These are phyloP conservation scores for Platyura marginata DNA, from an alignment of 1,140 invertebrate species.

Conservation along the genomic window DNA sequence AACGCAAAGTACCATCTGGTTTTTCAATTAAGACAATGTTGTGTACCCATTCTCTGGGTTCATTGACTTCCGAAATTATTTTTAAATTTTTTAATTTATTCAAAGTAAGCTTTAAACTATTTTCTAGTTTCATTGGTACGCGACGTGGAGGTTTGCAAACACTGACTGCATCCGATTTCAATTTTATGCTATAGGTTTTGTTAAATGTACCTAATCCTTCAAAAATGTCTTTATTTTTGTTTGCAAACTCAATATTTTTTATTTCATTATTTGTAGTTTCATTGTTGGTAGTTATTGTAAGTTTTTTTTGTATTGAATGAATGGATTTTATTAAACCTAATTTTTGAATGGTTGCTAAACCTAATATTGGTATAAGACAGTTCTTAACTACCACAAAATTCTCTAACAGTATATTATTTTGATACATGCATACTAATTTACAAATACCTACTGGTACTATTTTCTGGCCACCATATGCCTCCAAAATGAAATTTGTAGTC, in stretches of 20 bases:
- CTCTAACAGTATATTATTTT: background rate
- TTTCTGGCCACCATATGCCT: background rate
- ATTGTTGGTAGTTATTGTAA: no score
- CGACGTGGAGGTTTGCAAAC: background rate
- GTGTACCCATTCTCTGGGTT: conserved; percentile 19
- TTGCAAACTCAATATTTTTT: no score
- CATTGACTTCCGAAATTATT: conserved; percentile 14
- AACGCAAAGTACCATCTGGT: conserved; percentile 12
- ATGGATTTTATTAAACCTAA: background rate
- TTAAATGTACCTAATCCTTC: no score
- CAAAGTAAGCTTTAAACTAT: conserved; percentile 10
- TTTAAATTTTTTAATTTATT: conserved; percentile 8
- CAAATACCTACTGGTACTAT: background rate
- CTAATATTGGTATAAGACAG: background rate
- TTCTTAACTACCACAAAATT: background rate
- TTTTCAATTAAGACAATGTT: conserved; percentile 23
- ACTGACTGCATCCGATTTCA: background rate
- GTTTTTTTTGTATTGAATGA: no score
- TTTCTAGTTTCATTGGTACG: conserved; percentile 6
- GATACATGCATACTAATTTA: background rate
- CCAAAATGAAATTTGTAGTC: background rate
- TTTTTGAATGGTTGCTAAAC: background rate
- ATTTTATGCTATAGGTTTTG: background rate
- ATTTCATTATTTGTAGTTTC: no score
- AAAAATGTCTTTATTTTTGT: no score